phyloP scores from a whole-genome alignment of 2,113 vertebrate genomes.

The Trichechus manatus region DNA sequence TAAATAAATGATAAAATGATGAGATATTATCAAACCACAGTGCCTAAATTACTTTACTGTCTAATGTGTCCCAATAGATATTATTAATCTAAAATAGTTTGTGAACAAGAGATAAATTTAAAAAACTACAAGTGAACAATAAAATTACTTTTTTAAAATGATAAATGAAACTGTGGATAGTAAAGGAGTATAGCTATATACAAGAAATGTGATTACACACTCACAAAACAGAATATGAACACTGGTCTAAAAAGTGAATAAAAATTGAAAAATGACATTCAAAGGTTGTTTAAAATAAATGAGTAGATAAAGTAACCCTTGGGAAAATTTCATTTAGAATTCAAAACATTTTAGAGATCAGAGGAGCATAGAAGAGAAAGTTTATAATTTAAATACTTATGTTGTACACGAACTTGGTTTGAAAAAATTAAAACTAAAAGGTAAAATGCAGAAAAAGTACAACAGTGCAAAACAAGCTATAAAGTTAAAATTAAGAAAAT shows the following conservation, averaged over 20 bases:
- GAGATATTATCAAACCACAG: background rate
- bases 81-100: conserved; percentile 50
- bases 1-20: conserved; percentile 16
- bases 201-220: background rate
- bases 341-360: conserved; percentile 21
- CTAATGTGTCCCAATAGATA: background rate
- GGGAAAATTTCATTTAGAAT: conserved; percentile 53
- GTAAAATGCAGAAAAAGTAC: conserved; percentile 13
- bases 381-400: background rate
- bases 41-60: conserved; percentile 5
- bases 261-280: conserved; percentile 22
- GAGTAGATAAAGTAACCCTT: background rate
- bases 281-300: conserved; percentile 14
- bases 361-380: background rate
- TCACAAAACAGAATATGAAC: conserved; percentile 33
- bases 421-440: conserved; percentile 31
- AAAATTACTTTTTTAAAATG: background rate
- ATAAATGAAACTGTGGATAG: background rate
- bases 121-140: conserved; percentile 4
- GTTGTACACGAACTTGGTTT: conserved; percentile 24
- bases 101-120: conserved; percentile 14
- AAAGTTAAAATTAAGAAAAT: conserved; percentile 44
- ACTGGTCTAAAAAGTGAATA: background rate
- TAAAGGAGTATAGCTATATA: conserved; percentile 12
- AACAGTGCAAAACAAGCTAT: conserved; percentile 5